phyloP scores from a whole-genome alignment of 2,113 vertebrate species.

The Genyomyrus donnyi region DNA sequence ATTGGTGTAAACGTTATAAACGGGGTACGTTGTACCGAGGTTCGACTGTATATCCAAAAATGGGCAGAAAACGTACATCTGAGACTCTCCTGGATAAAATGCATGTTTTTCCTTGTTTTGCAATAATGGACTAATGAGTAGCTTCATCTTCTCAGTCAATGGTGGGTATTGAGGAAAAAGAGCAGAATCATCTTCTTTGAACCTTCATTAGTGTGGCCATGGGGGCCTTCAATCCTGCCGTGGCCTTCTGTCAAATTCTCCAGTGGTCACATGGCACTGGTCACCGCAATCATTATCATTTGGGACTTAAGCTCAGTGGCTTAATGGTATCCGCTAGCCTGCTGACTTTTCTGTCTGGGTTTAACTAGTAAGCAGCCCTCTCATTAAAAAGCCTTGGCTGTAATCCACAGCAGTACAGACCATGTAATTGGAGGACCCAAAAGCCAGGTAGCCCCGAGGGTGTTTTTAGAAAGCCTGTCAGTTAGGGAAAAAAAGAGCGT shows the following conservation, averaged over 20 bases:
- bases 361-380: neutral
- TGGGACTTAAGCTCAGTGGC: slow-evolving; percentile 17
- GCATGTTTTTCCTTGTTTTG: neutral
- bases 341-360: slow-evolving; percentile 6
- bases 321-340: slow-evolving; percentile 10
- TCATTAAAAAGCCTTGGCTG: slow-evolving; percentile 23
- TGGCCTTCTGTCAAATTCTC: neutral
- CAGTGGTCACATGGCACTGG: neutral
- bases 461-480: neutral
- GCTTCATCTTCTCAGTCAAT: neutral
- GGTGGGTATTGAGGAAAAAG: neutral
- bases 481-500: neutral
- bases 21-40: too few species aligned
- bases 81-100: neutral
- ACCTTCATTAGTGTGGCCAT: neutral
- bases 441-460: slow-evolving; percentile 2
- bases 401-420: slow-evolving; percentile 14
- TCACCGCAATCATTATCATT: slow-evolving; percentile 6
- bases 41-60: too few species aligned
- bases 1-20: too few species aligned
- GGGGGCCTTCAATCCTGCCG: neutral
- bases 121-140: neutral
- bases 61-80: neutral
- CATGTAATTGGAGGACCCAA: slow-evolving; percentile 19
- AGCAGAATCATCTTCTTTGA: neutral